Evolutionary conservation across 2,113 vertebrate species (phyloP).

Genomic region (Trinectes maculatus): DNA sequence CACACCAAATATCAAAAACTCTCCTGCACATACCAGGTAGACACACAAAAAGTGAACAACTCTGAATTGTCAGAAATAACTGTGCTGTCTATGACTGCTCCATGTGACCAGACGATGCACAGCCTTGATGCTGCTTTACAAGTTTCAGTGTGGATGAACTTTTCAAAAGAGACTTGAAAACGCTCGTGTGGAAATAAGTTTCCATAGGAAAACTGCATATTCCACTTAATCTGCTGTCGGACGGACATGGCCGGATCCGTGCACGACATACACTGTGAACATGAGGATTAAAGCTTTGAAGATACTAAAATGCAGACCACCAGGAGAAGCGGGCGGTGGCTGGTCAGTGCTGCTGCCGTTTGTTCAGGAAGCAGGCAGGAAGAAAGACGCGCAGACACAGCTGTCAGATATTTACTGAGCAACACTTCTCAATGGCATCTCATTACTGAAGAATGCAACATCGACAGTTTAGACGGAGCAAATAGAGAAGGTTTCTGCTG

Average conservation of each 20-base stretch:
- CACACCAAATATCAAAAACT: neutral
- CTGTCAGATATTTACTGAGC: conserved; percentile 60
- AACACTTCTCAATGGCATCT: conserved; percentile 39
- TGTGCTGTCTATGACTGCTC: neutral
- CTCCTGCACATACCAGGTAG: neutral
- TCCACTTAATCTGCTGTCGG: conserved; percentile 34
- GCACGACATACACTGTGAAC: conserved; percentile 41
- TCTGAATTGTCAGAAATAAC: too few species aligned
- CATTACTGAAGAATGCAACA: conserved; percentile 51
- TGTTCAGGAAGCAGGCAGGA: conserved; percentile 44
- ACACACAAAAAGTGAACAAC: too few species aligned
- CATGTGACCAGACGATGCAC: conserved; percentile 5
- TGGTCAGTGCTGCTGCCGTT: conserved; percentile 55
- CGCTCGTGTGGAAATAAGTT: conserved; percentile 55
- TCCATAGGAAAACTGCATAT: conserved; percentile 42
- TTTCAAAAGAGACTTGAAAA: conserved; percentile 25
- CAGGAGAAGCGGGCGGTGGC: conserved; percentile 9
- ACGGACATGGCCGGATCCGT: conserved; percentile 38
- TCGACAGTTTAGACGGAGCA: conserved; percentile 25
- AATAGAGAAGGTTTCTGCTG: neutral
- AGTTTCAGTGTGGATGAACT: conserved; percentile 42
- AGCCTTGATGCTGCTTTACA: conserved; percentile 27
- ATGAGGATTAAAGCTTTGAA: conserved; percentile 64
- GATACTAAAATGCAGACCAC: conserved; percentile 62
- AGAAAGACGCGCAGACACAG: conserved; percentile 47